Evolutionary conservation across 2,113 vertebrate genomes (phyloP), one percentile per base, ranked within the genome.

Genomic region (Actinemys pallida): DNA sequence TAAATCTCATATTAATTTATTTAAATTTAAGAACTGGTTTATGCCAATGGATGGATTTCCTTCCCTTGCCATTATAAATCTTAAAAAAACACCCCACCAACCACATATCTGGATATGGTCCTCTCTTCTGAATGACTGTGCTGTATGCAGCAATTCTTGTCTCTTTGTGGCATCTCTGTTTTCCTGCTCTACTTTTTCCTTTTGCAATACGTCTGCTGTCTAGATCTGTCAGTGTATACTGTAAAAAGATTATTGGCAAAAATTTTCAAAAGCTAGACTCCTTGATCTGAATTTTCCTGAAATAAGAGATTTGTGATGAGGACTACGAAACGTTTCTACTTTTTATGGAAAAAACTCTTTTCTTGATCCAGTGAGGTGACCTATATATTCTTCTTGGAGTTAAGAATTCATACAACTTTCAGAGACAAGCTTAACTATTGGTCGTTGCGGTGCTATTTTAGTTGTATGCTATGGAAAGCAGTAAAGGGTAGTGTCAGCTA

Each of bases 351-450:
- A n/a, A 22, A 75, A 8, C 31, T 9, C 65, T 72, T 84, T 42
- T 19, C 14, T 1, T 93, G 62, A 56, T 3, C 10, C 83, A 53
- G 20, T 59, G 2, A 59, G 81, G 1, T 45, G 57, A 81, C 85
- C 47, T n/a, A 0, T 52, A 5, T 10, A 24, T 53, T 88, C 84
- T 8, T 1, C 52, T 0, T 1, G 13, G 39, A 90, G 42, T 65
- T 11, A 81, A 49, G 65, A 93, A 31, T 25, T 88, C 62, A 22
- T 6, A 14, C 0, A 0, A 11, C 62, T 93, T 93, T 25, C 35
- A 52, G 25, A 65, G 81, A 8, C 56, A 88, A 31, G 52, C 81
- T 87, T 6, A 3, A 45, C 88, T n/a, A 13, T 50, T 84, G 52
- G 31, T 69, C 62, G 35, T 62, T 62, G 29, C 1, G 3, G 29